Evolutionary conservation across 2,113 vertebrate genomes (phyloP), one percentile per base, ranked within the genome.

Genomic region (Hydrochoerus hydrochaeris): DNA sequence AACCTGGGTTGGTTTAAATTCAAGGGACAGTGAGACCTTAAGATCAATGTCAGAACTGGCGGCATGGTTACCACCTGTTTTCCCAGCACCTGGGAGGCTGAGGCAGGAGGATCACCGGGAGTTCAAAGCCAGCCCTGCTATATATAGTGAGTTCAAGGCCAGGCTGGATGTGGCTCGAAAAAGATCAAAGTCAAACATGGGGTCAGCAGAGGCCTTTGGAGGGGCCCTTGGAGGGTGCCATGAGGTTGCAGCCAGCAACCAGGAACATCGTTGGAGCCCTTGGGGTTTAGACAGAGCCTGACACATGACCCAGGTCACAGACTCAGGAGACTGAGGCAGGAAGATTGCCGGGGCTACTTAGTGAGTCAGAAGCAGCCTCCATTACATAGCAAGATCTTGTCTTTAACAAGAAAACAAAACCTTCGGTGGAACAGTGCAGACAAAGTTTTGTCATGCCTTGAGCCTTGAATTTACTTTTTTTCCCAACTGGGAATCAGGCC

Each of bases 61-160:
- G 0, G 35, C 1, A 0, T 73, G 38, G 69, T 5, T 24, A 3
- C 9, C 20, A 0, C 22, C 38, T 24, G 4, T 24, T 9, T 41
- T 38, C 69, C 38, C 38, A 41, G 22, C 69, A 10, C 8, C 22
- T 63, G 63, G 63, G 63, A 65, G 63, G 30, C 63, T 65, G 63
- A 65, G 30, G 30, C 63, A 65, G 63, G 30, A 73, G 38, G 69
- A 73, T 73, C 20, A 2, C n/a, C 9, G 38, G n/a, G n/a, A 10
- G 69, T 4, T 22, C 69, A 20, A 1, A 38, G 69, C 69, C 69
- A 22, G n/a, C 69, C 69, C 20, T 19, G 69, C 19, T 71, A 20
- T 71, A 20, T 19, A 8, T 22, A 71, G n/a, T 9, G 35, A 71
- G 69, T 71, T 46, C 38, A 44, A 6, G 38, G 71, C 38, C 22